Evolutionary conservation across 1,140 invertebrate genomes (phyloP).

Genomic region (Cydia amplana): DNA sequence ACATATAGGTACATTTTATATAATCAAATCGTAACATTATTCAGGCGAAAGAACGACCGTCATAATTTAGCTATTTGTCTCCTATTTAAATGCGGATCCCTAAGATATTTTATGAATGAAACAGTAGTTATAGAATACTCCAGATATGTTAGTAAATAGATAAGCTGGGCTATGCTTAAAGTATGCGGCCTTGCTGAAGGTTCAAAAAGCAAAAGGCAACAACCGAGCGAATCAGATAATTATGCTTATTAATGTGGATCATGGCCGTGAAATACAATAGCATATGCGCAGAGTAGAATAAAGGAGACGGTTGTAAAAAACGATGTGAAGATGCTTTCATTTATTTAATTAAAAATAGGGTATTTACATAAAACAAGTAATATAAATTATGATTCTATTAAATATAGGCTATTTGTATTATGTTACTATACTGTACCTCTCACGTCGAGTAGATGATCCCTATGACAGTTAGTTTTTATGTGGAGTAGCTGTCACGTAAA

Average conservation of each 20-base stretch:
- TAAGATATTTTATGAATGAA: not conserved
- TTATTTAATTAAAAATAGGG: too few species aligned
- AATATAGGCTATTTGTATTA: too few species aligned
- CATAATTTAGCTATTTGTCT: too few species aligned
- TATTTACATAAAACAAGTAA: too few species aligned
- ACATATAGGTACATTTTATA: too few species aligned
- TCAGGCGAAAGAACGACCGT: too few species aligned
- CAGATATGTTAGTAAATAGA: constrained; percentile 9
- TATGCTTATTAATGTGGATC: constrained; percentile 27
- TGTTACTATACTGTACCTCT: too few species aligned
- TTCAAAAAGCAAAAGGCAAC: constrained; percentile 27
- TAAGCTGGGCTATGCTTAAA: not conserved
- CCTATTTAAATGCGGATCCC: not conserved
- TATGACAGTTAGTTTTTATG: too few species aligned
- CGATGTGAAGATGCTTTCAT: not conserved
- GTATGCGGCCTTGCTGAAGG: constrained; percentile 3
- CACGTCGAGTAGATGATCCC: too few species aligned
- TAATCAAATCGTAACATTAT: too few species aligned
- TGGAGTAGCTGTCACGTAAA: too few species aligned
- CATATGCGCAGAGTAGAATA: not conserved
- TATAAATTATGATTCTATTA: too few species aligned
- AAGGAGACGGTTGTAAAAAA: not conserved
- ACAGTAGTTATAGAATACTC: not conserved
- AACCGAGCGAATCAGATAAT: constrained; percentile 26
- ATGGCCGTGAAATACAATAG: constrained; percentile 30